A percentile compares a stretch with the other conserved stretches of the same genome.
phyloP scores from a whole-genome alignment of 2,888 invertebrate genomes.

The Microplitis deprimator region DNA sequence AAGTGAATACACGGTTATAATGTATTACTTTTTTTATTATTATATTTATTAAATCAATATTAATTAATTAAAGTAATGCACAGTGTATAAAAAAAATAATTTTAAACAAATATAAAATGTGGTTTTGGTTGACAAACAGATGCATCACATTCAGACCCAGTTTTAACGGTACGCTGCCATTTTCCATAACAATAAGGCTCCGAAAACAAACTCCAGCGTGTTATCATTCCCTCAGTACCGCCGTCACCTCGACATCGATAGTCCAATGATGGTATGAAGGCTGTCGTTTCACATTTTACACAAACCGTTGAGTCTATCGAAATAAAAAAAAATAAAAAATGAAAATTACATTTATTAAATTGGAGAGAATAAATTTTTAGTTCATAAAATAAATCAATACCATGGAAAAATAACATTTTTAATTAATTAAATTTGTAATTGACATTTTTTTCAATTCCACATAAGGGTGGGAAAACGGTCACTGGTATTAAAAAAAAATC shows the following conservation, averaged over 20 bases:
- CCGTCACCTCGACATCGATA: slow-evolving; percentile 91
- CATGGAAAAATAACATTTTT: too few species aligned
- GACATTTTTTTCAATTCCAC: too few species aligned
- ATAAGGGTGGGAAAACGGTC: too few species aligned
- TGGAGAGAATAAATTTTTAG: neutral
- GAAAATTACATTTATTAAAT: too few species aligned
- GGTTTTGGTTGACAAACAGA: slow-evolving; percentile 61
- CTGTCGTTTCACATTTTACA: slow-evolving; percentile 87
- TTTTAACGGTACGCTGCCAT: slow-evolving; percentile 79
- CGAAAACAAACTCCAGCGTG: slow-evolving; percentile 87
- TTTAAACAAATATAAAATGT: slow-evolving; percentile 63
- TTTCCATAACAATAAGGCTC: slow-evolving; percentile 92
- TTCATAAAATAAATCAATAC: too few species aligned
- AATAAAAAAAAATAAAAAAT: neutral
- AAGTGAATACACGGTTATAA: too few species aligned
- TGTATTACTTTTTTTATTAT: neutral
- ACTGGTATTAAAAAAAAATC: too few species aligned
- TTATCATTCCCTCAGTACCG: slow-evolving; percentile 73
- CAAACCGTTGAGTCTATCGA: slow-evolving; percentile 83
- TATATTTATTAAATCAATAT: neutral
- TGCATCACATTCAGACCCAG: slow-evolving; percentile 62
- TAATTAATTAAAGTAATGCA: slow-evolving; percentile 56
- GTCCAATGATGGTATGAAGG: slow-evolving; percentile 81
- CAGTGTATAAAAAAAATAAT: neutral
- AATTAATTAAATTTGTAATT: too few species aligned